These are phyloP conservation scores for Drosophila nr. medialis DNA, from an alignment of 2,888 invertebrate species.

Conservation along the genomic window DNA sequence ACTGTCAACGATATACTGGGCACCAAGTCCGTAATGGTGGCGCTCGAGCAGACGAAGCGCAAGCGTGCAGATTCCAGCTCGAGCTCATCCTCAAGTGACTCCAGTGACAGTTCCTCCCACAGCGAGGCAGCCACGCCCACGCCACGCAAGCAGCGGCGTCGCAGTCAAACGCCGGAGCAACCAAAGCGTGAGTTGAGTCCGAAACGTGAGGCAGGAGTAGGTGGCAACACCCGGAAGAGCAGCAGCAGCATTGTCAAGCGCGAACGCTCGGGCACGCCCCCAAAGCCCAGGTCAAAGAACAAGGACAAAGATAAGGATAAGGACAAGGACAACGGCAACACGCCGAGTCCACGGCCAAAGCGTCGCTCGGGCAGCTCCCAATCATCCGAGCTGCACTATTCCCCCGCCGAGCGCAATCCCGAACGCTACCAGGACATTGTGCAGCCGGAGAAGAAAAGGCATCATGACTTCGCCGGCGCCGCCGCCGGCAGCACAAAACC, in stretches of 20 bases:
- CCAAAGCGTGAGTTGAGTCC: conserved; percentile 48
- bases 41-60: conserved; percentile 61
- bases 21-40: conserved; percentile 68
- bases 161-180: conserved; percentile 52
- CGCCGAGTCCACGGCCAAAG: conserved; percentile 51
- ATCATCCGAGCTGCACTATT: conserved; percentile 87
- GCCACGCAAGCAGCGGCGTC: conserved; percentile 48
- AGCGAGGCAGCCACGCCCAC: conserved; percentile 54
- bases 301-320: conserved; percentile 39
- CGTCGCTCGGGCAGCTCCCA: conserved; percentile 56
- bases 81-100: conserved; percentile 51
- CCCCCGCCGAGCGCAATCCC: conserved; percentile 89
- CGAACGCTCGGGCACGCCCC: conserved; percentile 62
- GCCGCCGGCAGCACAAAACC: conserved; percentile 43
- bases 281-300: conserved; percentile 22
- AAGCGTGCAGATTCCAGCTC: conserved; percentile 55
- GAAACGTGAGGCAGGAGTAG: conserved; percentile 27
- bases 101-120: conserved; percentile 43
- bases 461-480: conserved; percentile 21
- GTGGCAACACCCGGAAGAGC: conserved; percentile 12
- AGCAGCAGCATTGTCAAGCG: conserved; percentile 34
- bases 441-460: conserved; percentile 48
- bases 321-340: conserved; percentile 44
- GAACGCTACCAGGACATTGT: conserved; percentile 88
- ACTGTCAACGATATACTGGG: conserved; percentile 70